These are phyloP conservation scores for Phodopus roborovskii DNA, from an alignment of 2,113 vertebrate genomes.

Conservation along the genomic window DNA sequence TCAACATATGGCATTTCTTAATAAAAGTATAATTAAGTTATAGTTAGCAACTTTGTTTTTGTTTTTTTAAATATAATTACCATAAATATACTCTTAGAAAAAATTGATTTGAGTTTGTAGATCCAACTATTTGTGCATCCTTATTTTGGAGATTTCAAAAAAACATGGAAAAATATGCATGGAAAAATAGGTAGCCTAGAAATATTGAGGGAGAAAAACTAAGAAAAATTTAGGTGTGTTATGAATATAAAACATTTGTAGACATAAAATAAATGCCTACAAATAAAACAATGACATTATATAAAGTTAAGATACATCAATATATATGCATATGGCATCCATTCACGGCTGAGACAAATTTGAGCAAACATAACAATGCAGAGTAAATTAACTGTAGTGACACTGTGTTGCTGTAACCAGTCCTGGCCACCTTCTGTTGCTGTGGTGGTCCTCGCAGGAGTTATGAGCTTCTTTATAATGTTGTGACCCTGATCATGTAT, in stretches of 20 bases:
- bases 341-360: neutral
- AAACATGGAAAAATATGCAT: neutral
- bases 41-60: neutral
- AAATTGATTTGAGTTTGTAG: neutral
- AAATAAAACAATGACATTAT: too few relatives aligned
- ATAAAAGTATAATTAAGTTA: slow-evolving; percentile 23
- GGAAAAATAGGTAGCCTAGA: neutral
- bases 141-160: neutral
- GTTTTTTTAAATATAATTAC: neutral
- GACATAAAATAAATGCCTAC: neutral
- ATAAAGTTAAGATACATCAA: neutral
- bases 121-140: neutral
- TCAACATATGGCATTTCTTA: slow-evolving; percentile 12
- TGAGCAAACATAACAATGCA: neutral
- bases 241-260: neutral
- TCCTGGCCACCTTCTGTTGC: neutral
- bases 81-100: neutral
- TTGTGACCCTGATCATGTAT: neutral
- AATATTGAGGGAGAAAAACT: neutral
- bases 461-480: neutral
- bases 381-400: neutral
- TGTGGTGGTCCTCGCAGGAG: neutral
- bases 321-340: too few relatives aligned
- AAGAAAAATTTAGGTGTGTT: neutral
- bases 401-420: neutral